Percentiles rank a stretch among this genome's conserved stretches.
phyloP scores from a whole-genome alignment of 1,140 invertebrate species.

The Aricia agestis region DNA sequence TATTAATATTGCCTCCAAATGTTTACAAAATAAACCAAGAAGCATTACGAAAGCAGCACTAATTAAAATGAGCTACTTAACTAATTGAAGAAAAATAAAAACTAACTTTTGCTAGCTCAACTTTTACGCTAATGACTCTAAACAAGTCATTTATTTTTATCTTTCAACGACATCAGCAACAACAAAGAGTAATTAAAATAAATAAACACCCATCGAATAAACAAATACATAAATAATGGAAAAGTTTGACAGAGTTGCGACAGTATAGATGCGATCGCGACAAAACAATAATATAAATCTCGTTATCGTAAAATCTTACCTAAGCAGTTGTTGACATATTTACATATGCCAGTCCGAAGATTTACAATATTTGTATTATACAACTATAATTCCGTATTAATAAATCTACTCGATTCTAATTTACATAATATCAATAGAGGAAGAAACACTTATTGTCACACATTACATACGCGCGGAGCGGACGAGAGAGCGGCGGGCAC shows the following conservation, averaged over 20 bases:
- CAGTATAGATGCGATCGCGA: background rate
- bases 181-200: background rate
- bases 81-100: background rate
- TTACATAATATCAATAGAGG: slow-evolving; percentile 58
- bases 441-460: slow-evolving; percentile 75
- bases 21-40: no score
- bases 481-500: slow-evolving; percentile 40
- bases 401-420: background rate
- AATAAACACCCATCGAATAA: background rate
- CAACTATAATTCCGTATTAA: slow-evolving; percentile 11
- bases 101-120: background rate
- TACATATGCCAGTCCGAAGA: background rate
- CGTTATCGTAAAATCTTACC: slow-evolving; percentile 17
- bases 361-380: background rate
- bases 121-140: background rate
- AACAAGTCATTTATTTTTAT: background rate
- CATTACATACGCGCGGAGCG: slow-evolving; percentile 57
- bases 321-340: slow-evolving; percentile 4
- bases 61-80: background rate
- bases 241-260: background rate
- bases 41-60: background rate
- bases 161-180: background rate
- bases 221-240: background rate
- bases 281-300: slow-evolving; percentile 7
- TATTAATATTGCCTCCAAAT: no score